Percentiles rank a stretch among this genome's conserved stretches.
These are phyloP conservation scores for Polypedilum pembai DNA, from an alignment of 1,140 invertebrate species.

Conservation along the genomic window DNA sequence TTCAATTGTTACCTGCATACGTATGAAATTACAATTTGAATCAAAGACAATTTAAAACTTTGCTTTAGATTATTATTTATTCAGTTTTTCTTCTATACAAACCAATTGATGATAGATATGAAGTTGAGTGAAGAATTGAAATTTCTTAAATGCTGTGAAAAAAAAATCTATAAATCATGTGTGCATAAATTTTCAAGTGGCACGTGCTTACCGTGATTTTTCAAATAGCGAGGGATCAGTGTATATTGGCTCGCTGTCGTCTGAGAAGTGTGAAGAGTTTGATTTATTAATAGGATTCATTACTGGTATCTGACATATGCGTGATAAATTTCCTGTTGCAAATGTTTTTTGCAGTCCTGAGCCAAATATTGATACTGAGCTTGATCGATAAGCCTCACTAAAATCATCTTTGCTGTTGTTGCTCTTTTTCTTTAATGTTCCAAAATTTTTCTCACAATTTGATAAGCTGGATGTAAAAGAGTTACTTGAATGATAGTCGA, in stretches of 20 bases:
- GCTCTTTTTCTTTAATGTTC: conserved; percentile 30
- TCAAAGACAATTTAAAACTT: neutral
- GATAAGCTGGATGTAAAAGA: conserved; percentile 21
- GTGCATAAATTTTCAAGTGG: neutral
- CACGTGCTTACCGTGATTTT: conserved; percentile 55
- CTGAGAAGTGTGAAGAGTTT: conserved; percentile 51
- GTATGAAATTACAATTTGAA: neutral
- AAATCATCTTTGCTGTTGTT: neutral
- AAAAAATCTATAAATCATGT: neutral
- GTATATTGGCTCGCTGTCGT: conserved; percentile 87
- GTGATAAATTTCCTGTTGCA: conserved; percentile 47
- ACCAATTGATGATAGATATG: conserved; percentile 15
- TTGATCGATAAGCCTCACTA: neutral
- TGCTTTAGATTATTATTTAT: neutral
- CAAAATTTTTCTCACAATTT: conserved; percentile 31
- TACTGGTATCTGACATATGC: conserved; percentile 44
- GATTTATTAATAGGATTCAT: conserved; percentile 41
- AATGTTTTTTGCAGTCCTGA: conserved; percentile 53
- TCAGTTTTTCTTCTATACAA: conserved; percentile 1
- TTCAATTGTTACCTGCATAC: no score
- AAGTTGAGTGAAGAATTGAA: neutral
- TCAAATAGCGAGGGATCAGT: conserved; percentile 87
- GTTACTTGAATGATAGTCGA: conserved; percentile 44
- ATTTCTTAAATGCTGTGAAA: neutral
- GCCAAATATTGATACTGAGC: conserved; percentile 49